These are phyloP conservation scores for Salvelinus sp. DNA, from an alignment of 2,113 vertebrate species.

Conservation along the genomic window DNA sequence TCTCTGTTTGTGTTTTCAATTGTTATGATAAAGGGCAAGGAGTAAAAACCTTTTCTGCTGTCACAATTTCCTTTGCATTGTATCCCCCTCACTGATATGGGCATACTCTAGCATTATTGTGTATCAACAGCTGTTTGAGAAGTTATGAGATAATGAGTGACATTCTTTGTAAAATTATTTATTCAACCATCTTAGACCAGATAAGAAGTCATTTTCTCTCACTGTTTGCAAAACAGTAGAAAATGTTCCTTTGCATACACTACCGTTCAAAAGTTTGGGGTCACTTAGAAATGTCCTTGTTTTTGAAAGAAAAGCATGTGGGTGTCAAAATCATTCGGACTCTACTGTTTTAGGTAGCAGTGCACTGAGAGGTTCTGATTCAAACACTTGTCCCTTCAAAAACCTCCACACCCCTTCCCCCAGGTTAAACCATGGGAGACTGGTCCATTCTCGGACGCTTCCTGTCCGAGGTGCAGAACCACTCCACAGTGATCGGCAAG, in stretches of 20 bases:
- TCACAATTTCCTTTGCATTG: no score
- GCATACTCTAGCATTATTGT: not conserved
- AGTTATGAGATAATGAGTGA: not conserved
- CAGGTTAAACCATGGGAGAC: constrained; percentile 65
- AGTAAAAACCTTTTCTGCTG: no score
- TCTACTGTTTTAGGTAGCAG: not conserved
- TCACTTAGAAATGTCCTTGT: no score
- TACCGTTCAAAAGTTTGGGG: no score
- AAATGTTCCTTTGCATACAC: no score
- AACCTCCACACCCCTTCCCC: not conserved
- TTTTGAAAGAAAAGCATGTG: no score
- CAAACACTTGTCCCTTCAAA: constrained; percentile 14
- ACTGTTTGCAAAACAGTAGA: no score
- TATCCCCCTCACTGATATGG: no score
- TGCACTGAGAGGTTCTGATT: not conserved
- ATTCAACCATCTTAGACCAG: not conserved
- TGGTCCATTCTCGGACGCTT: constrained; percentile 74
- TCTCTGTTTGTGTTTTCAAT: not conserved
- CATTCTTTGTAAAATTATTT: not conserved
- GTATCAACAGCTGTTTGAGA: not conserved
- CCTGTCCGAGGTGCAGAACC: constrained; percentile 72
- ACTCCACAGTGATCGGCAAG: constrained; percentile 73
- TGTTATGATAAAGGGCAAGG: no score
- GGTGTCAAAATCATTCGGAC: no score
- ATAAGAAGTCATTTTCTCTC: no score